Evolutionary conservation across 2,113 vertebrate genomes (phyloP), one percentile per base, ranked within the genome.

Genomic region (Marmota flaviventris): DNA sequence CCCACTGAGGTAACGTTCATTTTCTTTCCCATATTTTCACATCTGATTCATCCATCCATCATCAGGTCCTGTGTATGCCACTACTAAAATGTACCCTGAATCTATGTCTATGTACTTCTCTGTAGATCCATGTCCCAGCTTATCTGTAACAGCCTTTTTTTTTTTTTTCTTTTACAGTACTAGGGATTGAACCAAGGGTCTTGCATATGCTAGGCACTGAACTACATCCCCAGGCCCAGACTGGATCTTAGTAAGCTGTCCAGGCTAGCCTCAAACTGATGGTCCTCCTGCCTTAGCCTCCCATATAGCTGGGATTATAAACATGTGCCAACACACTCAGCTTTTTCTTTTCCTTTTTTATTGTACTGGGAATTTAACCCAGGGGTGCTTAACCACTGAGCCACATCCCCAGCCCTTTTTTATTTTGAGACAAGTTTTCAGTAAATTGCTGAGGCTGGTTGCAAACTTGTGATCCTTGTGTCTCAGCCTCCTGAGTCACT

Each of bases 21-120:
- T 81, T 88, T 70, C 39, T 16, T 11, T 1, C 70, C 39, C 17
- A 32, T 45, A 7, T 6, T 12, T 89, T 13, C 29, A 83, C 37
- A 48, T 69, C 4, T 85, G 75, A 27, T 34, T 34, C 29, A 70
- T 77, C 8, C 29, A 70, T 77, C 8, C 10, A 78, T 95, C 48
- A 77, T 24, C 48, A 76, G 73, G 24, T 78, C 18, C 39, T 91
- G 17, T 73, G 86, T 87, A 39, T n/a, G 70, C 61, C 13, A 78
- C 11, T 37, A 91, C 37, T 79, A 29, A 78, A 82, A 88, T 69
- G 29, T 51, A 69, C 61, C 39, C 16, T 76, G 56, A 73, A 63
- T 89, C 27, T 73, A n/a, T 83, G 56, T 89, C 27, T 73, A n/a
- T 78, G 67, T 18, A 27, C 53, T 75, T 88, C 77, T 96, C 34